Conservation (phyloP, 2,888 invertebrate species). For the Sepioteuthis lessoniana region DNA sequence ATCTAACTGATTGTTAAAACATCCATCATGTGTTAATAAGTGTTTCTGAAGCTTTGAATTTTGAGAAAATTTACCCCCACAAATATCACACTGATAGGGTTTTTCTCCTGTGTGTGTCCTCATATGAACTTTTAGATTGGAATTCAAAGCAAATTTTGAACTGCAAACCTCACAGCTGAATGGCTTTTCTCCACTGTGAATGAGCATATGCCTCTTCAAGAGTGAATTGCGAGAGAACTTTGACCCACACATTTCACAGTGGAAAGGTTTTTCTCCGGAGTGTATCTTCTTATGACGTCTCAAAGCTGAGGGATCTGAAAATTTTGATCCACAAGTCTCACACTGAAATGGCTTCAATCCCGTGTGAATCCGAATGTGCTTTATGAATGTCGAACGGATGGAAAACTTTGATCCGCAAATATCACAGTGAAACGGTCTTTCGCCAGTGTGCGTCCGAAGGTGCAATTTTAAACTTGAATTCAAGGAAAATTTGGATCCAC, state of each 20-base stretch:
- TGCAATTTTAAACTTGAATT: constrained; percentile 34
- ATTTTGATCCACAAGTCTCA: neutral
- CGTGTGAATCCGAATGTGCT: neutral
- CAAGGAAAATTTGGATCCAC: neutral
- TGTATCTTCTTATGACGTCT: neutral
- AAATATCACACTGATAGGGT: neutral
- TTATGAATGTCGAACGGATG: neutral
- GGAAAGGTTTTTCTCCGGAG: neutral
- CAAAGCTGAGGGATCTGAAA: neutral
- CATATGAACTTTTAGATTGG: neutral
- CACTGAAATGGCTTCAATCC: neutral
- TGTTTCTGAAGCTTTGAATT: neutral
- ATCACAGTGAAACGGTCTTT: neutral
- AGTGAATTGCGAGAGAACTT: neutral
- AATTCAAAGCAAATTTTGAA: neutral
- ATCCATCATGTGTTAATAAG: neutral
- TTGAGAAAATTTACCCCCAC: neutral
- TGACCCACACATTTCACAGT: constrained; percentile 13
- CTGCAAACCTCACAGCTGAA: neutral
- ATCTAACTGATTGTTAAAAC: neutral
- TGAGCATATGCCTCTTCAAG: neutral
- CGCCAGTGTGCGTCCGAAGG: neutral
- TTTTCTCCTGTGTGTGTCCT: neutral
- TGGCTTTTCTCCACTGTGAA: neutral
- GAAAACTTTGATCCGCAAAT: neutral